phyloP scores from a whole-genome alignment of 1,140 invertebrate species.

The Caenorhabditis latens region DNA sequence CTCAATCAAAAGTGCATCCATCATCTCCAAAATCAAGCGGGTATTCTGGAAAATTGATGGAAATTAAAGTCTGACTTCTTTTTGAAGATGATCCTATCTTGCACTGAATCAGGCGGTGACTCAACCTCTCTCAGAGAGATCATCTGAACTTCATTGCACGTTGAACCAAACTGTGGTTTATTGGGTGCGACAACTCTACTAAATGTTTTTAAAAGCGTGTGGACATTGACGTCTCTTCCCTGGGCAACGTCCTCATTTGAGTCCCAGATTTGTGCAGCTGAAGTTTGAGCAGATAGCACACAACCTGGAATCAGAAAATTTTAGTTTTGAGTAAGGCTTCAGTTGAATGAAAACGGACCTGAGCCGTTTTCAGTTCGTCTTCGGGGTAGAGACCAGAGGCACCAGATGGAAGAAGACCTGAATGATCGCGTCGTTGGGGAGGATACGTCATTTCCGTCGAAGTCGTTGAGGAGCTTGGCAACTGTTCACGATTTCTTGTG shows the following conservation, averaged over 20 bases:
- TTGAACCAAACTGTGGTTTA: neutral
- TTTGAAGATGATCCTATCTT: neutral
- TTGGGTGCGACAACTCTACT: neutral
- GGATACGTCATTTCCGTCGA: neutral
- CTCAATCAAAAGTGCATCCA: conserved; percentile 10
- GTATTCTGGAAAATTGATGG: neutral
- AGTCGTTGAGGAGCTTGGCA: too few relatives aligned
- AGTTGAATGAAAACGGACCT: neutral
- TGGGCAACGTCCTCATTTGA: neutral
- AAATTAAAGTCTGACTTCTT: too few relatives aligned
- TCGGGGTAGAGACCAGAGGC: neutral
- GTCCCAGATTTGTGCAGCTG: neutral
- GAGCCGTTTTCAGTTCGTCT: neutral
- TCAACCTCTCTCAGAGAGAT: conserved; percentile 29
- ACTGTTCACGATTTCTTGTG: neutral
- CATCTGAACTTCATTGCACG: conserved; percentile 39
- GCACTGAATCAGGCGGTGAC: neutral
- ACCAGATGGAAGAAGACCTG: conserved; percentile 16
- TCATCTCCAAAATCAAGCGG: conserved; percentile 2
- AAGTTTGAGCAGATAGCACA: conserved; percentile 9
- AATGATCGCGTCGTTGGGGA: neutral
- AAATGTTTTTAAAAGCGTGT: conserved; percentile 15
- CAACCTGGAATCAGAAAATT: neutral
- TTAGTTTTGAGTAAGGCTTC: too few relatives aligned
- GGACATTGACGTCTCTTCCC: conserved; percentile 24